Percentiles rank a stretch among this genome's conserved stretches.
Evolutionary conservation across 2,888 invertebrate species (phyloP).

Genomic region (Adela reaumurella): DNA sequence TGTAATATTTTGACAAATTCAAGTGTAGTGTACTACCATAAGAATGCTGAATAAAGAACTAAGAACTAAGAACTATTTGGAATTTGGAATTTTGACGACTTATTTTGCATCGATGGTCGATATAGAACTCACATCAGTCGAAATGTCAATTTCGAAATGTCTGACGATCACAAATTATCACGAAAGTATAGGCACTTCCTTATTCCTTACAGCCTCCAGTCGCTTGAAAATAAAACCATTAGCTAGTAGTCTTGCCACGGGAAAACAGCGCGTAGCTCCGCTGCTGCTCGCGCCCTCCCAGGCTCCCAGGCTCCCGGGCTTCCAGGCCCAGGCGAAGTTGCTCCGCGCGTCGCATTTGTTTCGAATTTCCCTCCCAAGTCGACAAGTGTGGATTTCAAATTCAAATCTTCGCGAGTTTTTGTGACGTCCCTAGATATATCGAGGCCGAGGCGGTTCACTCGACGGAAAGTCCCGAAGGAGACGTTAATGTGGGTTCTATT

Average conservation of each 20-base stretch:
- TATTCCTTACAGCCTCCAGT: too few species aligned
- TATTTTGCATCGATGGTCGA: too few species aligned
- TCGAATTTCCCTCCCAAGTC: not conserved
- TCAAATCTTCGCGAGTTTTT: not conserved
- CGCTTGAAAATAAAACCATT: not conserved
- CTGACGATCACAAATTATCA: too few species aligned
- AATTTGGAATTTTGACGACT: too few species aligned
- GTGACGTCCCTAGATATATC: not conserved
- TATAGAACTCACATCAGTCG: too few species aligned
- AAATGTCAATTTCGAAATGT: too few species aligned
- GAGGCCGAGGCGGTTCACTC: not conserved
- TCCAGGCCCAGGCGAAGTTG: not conserved
- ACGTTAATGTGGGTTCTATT: not conserved
- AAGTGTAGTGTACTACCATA: too few species aligned
- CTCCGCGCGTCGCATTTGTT: not conserved
- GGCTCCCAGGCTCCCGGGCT: too few species aligned
- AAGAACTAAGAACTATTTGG: too few species aligned
- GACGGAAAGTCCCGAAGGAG: not conserved
- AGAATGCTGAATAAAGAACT: too few species aligned
- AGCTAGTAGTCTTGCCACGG: not conserved
- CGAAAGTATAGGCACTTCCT: too few species aligned
- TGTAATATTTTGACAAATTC: too few species aligned
- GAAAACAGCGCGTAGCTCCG: not conserved
- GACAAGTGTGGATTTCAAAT: not conserved
- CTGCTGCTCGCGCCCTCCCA: not conserved